Base-by-base conservation (phyloP, 2,888 invertebrate genomes). In the Iselma pallidipennis region DNA sequence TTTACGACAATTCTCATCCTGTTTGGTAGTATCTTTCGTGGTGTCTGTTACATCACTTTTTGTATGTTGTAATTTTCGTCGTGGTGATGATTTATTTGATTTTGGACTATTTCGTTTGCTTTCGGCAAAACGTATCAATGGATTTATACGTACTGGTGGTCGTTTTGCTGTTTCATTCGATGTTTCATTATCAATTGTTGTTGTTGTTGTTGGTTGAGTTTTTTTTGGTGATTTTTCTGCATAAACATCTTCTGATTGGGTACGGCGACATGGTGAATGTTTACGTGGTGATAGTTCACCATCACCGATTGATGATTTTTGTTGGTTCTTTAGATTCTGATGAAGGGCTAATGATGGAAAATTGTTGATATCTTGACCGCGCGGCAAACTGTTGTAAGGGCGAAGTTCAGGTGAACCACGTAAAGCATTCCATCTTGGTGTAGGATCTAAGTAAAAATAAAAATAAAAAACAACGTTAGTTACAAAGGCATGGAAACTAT, bases 361-460 rank as follows among this genome's bases (percentile, higher is more conserved):
- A 66, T 76, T 77, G 66, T 73, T 78, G 65, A 82, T 82, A 67
- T 84, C 83, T 67, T 83, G 86, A 28, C 84, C 84, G 53, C 86
- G 81, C 16, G 87, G 88, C 28, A 89, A 77, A 73, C 88, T 88
- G 69, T 85, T 85, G 76, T 87, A 85, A 58, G 87, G 81, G 67
- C 86, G 81, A 74, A 86, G 79, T 77, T 87, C 84, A 29, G 86
- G 82, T 1, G 85, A 84, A 63, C 82, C 83, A 62, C 86, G 81
- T 10, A 83, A 74, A 5, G 82, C 80, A 29, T 82, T 82, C 86
- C 86, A 84, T 72, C 85, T 78, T 10, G 84, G 82, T 1, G 85
- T 83, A 52, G 85, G 85, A 76, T 85, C 85, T 86, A 71, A 14
- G n/a, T n/a, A 42, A 42, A 42, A 1, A 14, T 1, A 42, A 4